Evolutionary conservation across 2,797 vertebrate species (phyloP).

Genomic region (Coccyzus lansbergi): DNA sequence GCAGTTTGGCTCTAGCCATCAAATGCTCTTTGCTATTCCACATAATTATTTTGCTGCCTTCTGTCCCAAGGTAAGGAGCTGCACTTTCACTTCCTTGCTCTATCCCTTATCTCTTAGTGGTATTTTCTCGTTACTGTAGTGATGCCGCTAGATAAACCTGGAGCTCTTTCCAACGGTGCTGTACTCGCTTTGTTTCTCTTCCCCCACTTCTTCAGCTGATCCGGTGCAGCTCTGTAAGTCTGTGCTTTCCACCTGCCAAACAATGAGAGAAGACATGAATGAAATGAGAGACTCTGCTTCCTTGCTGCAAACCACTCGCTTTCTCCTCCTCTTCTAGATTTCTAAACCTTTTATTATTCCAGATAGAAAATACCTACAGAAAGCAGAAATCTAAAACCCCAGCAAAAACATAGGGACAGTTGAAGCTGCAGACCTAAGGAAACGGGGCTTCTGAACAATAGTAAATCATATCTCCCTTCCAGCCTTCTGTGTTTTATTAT

Average conservation of each 20-base stretch:
- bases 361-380: background rate
- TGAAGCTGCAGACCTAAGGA: background rate
- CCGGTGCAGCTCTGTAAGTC: constrained; percentile 51
- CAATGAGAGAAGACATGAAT: constrained; percentile 61
- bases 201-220: constrained; percentile 60
- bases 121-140: constrained; percentile 70
- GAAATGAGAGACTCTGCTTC: background rate
- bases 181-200: constrained; percentile 47
- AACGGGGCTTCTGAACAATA: background rate
- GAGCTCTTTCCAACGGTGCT: constrained; percentile 33
- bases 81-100: constrained; percentile 20
- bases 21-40: constrained; percentile 45
- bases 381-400: background rate
- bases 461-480: constrained; percentile 35
- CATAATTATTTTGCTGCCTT: constrained; percentile 70
- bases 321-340: background rate
- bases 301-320: background rate
- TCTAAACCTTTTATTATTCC: constrained; percentile 7
- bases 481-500: constrained; percentile 34
- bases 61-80: constrained; percentile 53
- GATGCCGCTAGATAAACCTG: constrained; percentile 60
- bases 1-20: constrained; percentile 33
- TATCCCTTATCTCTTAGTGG: constrained; percentile 53
- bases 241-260: constrained; percentile 76
- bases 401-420: background rate